Percentiles rank a stretch among this genome's conserved stretches.
phyloP scores from a whole-genome alignment of 2,888 invertebrate genomes.

The Sphaeridia pumilis region DNA sequence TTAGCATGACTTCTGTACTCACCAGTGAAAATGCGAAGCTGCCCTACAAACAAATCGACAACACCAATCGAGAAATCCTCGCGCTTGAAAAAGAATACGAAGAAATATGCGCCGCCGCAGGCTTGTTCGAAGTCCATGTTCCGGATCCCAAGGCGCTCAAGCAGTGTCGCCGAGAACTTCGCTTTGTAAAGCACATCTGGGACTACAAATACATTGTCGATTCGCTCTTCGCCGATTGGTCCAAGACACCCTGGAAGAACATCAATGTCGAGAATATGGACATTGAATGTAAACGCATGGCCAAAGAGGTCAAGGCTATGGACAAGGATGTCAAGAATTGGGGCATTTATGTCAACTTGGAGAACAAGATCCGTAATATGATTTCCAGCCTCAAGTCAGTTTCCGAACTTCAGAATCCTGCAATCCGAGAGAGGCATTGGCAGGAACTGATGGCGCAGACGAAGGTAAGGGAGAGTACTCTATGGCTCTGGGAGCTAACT shows the following conservation, averaged over 20 bases:
- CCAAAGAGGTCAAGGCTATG: conserved; percentile 78
- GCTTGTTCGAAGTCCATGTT: conserved; percentile 85
- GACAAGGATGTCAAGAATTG: conserved; percentile 94
- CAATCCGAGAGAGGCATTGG: conserved; percentile 93
- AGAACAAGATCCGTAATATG: conserved; percentile 91
- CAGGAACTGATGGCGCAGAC: conserved; percentile 91
- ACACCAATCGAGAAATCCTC: conserved; percentile 64
- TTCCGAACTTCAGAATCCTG: conserved; percentile 89
- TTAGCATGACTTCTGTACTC: conserved; percentile 23
- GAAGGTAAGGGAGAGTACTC: conserved; percentile 45
- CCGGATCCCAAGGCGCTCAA: conserved; percentile 87
- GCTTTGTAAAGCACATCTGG: conserved; percentile 71
- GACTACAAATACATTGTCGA: conserved; percentile 83
- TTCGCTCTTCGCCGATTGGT: conserved; percentile 91
- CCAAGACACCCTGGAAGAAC: conserved; percentile 90
- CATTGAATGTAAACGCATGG: conserved; percentile 94
- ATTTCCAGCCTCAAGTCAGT: conserved; percentile 87
- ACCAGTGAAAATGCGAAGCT: conserved; percentile 61
- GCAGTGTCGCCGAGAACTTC: conserved; percentile 80
- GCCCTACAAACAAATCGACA: conserved; percentile 64
- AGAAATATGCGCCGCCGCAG: conserved; percentile 75
- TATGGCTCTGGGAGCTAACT: background rate
- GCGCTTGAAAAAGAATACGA: conserved; percentile 75
- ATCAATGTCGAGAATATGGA: conserved; percentile 98
- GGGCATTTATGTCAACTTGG: conserved; percentile 79